Evolutionary conservation across 2,797 vertebrate species (phyloP).

Genomic region (Sciaenops ocellatus): DNA sequence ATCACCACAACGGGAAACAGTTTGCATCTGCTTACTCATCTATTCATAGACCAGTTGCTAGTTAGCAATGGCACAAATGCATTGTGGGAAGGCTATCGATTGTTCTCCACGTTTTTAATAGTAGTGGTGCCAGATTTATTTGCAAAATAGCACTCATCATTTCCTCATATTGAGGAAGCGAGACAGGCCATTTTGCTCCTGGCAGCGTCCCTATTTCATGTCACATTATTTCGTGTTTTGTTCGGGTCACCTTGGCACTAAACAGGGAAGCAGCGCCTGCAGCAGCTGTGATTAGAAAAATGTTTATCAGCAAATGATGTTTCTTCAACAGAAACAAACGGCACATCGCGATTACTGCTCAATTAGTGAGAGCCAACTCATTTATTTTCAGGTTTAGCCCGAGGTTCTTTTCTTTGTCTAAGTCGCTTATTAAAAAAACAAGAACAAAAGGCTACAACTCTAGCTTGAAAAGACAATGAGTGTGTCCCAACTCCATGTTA

Average conservation of each 20-base stretch:
- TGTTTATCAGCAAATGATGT: conserved; percentile 84
- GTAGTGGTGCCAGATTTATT: conserved; percentile 75
- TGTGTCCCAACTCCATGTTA: conserved; percentile 2
- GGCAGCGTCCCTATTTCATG: conserved; percentile 82
- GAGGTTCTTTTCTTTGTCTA: conserved; percentile 63
- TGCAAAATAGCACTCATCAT: conserved; percentile 76
- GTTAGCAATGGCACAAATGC: conserved; percentile 68
- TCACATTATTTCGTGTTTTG: conserved; percentile 82
- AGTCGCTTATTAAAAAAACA: conserved; percentile 46
- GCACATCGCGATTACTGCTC: conserved; percentile 74
- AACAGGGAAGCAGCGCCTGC: conserved; percentile 77
- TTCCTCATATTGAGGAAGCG: conserved; percentile 78
- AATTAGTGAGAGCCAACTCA: conserved; percentile 83
- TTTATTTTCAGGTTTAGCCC: conserved; percentile 81
- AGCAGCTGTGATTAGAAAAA: conserved; percentile 85
- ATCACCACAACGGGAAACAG: conserved; percentile 69
- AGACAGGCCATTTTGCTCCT: conserved; percentile 80
- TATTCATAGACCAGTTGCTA: conserved; percentile 56
- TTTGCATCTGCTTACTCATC: conserved; percentile 66
- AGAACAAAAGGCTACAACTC: conserved; percentile 48
- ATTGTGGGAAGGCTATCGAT: conserved; percentile 72
- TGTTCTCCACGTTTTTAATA: conserved; percentile 71
- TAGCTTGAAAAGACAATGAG: conserved; percentile 27
- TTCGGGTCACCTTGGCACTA: conserved; percentile 85
- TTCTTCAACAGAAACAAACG: conserved; percentile 79